Evolutionary conservation across 2,888 invertebrate genomes (phyloP), one percentile per base, ranked within the genome.

Genomic region (Andrena minutula): DNA sequence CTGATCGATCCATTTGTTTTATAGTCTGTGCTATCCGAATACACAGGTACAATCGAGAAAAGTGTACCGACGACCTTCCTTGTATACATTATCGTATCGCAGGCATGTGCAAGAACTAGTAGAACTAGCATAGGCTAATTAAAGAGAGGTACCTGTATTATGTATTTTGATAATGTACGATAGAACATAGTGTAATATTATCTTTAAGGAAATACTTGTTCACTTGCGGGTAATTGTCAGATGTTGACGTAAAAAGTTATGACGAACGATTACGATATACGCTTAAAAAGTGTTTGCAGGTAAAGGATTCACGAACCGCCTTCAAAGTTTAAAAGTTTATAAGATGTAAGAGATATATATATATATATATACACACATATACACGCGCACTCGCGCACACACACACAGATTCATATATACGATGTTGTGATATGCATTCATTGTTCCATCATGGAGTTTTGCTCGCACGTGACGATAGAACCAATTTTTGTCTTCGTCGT

Each of bases 241-340:
- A 28, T 70, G 63, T 68, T 26, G 28, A 51, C 64, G 20, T 23
- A 63, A 35, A 60, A 32, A 12, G 16, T 8, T 68, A 47, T 51
- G 56, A 73, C 32, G 53, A 75, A 47, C 65, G 64, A 41, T 86
- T 84, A 49, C 71, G 47, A 81, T 69, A 63, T 76, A 82, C 82
- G 80, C 76, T 85, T 86, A 75, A 82, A 41, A 63, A 75, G 58
- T 73, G 79, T 79, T 77, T 63, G 71, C 79, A 81, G 58, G 79
- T 69, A 79, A 75, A 73, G 26, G 60, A 53, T 79, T 86, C 85
- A 89, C 86, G 56, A 74, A 70, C 82, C 83, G 89, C 90, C 90
- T 90, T 90, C 20, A 61, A 58, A 75, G 58, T 75, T 76, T 76
- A 61, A 78, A 23, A 72, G 28, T 26, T 26, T 26, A 26, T 26